Evolutionary conservation across 64 coral and sea anemone species (phyloP).

Genomic region (Catalaphyllia jardinei): DNA sequence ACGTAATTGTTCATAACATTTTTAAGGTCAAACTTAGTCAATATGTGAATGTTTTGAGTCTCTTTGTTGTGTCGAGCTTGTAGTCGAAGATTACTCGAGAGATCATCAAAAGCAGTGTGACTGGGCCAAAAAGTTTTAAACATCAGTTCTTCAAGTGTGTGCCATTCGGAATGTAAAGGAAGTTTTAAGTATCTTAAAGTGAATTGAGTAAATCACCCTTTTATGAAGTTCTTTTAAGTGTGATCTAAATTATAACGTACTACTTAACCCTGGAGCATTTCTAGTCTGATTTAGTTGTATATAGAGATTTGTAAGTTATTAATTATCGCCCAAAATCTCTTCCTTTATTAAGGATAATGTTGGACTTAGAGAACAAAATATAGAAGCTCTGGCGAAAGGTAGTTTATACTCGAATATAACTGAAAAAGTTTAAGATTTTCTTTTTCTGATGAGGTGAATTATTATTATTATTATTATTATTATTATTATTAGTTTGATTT

Average conservation of each 20-base stretch:
- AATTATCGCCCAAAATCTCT: conserved; percentile 4
- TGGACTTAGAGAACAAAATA: conserved; percentile 16
- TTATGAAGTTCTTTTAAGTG: not conserved
- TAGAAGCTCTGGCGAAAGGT: not conserved
- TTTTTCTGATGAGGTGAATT: not conserved
- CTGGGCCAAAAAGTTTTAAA: no score
- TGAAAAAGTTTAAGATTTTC: not conserved
- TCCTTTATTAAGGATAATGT: not conserved
- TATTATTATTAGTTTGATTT: not conserved
- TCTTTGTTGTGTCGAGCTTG: no score
- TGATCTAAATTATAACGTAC: not conserved
- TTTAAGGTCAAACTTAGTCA: no score
- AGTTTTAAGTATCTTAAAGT: not conserved
- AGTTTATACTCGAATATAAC: conserved; percentile 20
- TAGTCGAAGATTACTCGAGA: no score
- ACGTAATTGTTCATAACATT: no score
- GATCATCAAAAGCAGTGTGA: no score
- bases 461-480: not conserved
- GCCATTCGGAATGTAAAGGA: not conserved
- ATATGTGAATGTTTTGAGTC: no score
- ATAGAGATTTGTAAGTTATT: conserved; percentile 46
- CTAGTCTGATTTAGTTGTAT: conserved; percentile 30
- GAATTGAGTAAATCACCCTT: not conserved
- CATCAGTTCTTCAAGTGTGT: no score
- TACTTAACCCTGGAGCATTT: not conserved